Conservation (phyloP, 2,888 invertebrate genomes). For the Neelides folsomi region DNA sequence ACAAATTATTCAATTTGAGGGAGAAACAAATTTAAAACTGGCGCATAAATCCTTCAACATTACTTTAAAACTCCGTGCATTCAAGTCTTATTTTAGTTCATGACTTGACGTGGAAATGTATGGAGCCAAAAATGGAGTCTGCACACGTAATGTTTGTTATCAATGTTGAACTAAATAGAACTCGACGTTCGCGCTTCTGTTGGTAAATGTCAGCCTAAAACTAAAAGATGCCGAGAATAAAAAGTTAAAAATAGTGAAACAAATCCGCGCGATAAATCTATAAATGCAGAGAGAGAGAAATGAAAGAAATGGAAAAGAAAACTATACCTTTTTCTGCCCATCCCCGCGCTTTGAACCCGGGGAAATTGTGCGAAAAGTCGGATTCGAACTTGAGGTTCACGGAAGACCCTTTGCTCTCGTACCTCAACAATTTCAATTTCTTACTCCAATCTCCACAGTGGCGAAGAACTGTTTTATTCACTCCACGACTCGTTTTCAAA, state of each 20-base stretch:
- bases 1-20: too few relatives aligned
- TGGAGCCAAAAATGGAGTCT: too few relatives aligned
- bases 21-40: too few relatives aligned
- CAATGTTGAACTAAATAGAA: too few relatives aligned
- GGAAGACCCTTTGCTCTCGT: slow-evolving; percentile 48
- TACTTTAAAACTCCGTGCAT: too few relatives aligned
- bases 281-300: not conserved
- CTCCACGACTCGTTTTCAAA: slow-evolving; percentile 1
- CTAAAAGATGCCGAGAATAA: too few relatives aligned
- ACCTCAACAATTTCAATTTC: slow-evolving; percentile 56
- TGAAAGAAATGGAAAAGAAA: not conserved
- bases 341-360: slow-evolving; percentile 58
- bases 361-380: slow-evolving; percentile 63
- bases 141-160: too few relatives aligned
- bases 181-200: too few relatives aligned
- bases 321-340: slow-evolving; percentile 59
- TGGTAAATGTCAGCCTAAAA: too few relatives aligned
- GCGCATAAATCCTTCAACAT: too few relatives aligned
- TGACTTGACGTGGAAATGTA: too few relatives aligned
- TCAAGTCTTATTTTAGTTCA: too few relatives aligned
- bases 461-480: slow-evolving; percentile 6
- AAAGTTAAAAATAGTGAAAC: not conserved
- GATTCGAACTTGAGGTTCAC: slow-evolving; percentile 56
- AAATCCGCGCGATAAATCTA: not conserved
- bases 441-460: slow-evolving; percentile 67